These are phyloP conservation scores for Tupaia tana DNA, from an alignment of 2,113 vertebrate genomes.

Conservation along the genomic window DNA sequence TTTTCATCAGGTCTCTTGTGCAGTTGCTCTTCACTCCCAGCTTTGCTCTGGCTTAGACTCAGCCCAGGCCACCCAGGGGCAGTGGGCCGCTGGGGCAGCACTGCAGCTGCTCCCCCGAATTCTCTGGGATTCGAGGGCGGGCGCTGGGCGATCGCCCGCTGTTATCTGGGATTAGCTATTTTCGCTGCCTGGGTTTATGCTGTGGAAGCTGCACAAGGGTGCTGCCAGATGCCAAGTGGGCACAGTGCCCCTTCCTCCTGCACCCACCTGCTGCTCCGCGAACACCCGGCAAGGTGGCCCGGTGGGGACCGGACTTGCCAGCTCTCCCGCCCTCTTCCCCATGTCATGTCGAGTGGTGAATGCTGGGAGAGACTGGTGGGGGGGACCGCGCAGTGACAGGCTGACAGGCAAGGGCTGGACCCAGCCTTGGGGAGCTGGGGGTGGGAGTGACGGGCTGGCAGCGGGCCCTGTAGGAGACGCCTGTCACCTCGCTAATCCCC, in stretches of 20 bases:
- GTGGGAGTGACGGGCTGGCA: slow-evolving; percentile 22
- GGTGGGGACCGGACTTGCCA: slow-evolving; percentile 58
- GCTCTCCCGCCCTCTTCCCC: neutral
- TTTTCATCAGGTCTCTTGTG: slow-evolving; percentile 46
- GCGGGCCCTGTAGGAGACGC: slow-evolving; percentile 13
- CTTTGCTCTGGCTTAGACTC: slow-evolving; percentile 25
- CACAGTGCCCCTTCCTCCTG: slow-evolving; percentile 47
- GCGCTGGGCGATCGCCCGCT: slow-evolving; percentile 68
- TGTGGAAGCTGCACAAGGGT: slow-evolving; percentile 53
- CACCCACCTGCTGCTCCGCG: slow-evolving; percentile 70
- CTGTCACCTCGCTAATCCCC: slow-evolving; percentile 76
- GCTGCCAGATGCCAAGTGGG: slow-evolving; percentile 76
- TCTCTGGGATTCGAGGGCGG: slow-evolving; percentile 68
- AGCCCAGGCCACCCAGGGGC: slow-evolving; percentile 77
- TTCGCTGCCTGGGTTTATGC: slow-evolving; percentile 83
- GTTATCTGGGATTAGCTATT: slow-evolving; percentile 83
- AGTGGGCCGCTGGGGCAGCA: slow-evolving; percentile 47
- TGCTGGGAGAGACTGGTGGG: neutral
- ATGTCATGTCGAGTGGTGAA: neutral
- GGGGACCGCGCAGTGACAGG: neutral
- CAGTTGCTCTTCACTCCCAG: slow-evolving; percentile 23
- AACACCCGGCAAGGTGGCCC: slow-evolving; percentile 73
- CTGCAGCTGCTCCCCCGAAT: slow-evolving; percentile 76
- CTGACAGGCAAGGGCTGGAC: neutral
- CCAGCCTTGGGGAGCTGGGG: neutral